Evolutionary conservation across 1,140 invertebrate species (phyloP).

Genomic region (Diachasma alloeum): DNA sequence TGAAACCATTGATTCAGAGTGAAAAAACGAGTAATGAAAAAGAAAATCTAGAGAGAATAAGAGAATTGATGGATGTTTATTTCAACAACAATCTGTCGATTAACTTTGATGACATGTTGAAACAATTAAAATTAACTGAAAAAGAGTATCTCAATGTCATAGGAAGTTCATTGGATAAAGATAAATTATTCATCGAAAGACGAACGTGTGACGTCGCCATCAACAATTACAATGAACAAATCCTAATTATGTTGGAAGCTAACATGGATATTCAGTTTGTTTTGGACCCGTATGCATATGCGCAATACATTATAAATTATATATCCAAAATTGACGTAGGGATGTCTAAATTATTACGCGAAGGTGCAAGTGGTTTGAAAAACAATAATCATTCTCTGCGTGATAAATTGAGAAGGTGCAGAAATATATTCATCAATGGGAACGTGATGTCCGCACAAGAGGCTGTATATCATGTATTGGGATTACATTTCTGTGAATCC

Average conservation of each 20-base stretch:
- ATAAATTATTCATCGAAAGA: conserved; percentile 27
- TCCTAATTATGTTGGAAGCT: conserved; percentile 23
- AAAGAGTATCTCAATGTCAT: background rate
- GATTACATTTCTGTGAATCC: too few relatives aligned
- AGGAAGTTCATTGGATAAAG: conserved; percentile 11
- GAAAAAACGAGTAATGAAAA: background rate
- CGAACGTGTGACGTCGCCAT: conserved; percentile 31
- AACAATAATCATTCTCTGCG: too few relatives aligned
- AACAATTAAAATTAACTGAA: conserved; percentile 16
- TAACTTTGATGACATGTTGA: conserved; percentile 7
- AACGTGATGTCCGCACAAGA: too few relatives aligned
- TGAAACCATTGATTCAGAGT: background rate
- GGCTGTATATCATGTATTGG: too few relatives aligned
- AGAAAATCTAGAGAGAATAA: background rate
- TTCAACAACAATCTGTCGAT: background rate
- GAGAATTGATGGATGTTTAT: background rate
- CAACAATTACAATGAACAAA: conserved; percentile 39
- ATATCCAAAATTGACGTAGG: too few relatives aligned
- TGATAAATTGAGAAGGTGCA: too few relatives aligned
- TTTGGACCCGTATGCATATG: background rate
- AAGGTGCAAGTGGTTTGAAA: too few relatives aligned
- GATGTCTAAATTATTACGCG: too few relatives aligned
- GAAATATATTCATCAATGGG: too few relatives aligned
- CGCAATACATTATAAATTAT: background rate
- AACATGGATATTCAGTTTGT: too few relatives aligned